phyloP scores from a whole-genome alignment of 2,888 invertebrate species.

The Andrena dorsata region DNA sequence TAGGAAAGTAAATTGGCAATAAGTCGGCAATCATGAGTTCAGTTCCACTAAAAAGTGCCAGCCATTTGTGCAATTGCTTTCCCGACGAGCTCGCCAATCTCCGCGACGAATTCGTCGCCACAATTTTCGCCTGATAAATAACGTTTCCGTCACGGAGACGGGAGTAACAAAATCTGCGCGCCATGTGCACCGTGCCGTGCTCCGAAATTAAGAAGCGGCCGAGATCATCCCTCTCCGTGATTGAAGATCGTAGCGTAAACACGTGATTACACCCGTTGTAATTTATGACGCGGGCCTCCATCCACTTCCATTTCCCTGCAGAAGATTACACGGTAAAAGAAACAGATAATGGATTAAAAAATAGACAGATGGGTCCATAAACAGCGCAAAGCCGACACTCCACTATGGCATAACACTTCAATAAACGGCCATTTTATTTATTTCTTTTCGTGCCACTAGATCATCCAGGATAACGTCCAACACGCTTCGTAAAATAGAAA shows the following conservation, averaged over 20 bases:
- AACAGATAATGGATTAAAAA: not conserved
- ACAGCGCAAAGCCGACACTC: not conserved
- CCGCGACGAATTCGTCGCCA: not conserved
- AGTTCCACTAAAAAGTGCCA: not conserved
- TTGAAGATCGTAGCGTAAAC: constrained; percentile 22
- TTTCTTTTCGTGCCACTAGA: not conserved
- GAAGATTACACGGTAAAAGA: not conserved
- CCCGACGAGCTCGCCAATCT: not conserved
- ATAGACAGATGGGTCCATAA: not conserved
- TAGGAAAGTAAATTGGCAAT: not conserved
- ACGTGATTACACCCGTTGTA: constrained; percentile 63
- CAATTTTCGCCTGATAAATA: not conserved
- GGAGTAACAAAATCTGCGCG: constrained; percentile 20
- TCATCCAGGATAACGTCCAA: constrained; percentile 6
- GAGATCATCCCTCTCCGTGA: constrained; percentile 43
- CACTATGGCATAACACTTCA: not conserved
- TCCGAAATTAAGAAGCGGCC: constrained; percentile 56
- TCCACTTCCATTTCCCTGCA: not conserved
- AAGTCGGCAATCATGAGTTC: not conserved
- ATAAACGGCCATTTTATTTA: not conserved
- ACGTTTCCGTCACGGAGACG: not conserved
- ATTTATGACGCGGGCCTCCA: constrained; percentile 49
- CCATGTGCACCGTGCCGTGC: not conserved
- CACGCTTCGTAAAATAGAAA: not conserved
- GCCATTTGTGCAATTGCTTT: not conserved